These are phyloP conservation scores for Sinhomidia bicolor DNA, from an alignment of 2,888 invertebrate species.

Conservation along the genomic window DNA sequence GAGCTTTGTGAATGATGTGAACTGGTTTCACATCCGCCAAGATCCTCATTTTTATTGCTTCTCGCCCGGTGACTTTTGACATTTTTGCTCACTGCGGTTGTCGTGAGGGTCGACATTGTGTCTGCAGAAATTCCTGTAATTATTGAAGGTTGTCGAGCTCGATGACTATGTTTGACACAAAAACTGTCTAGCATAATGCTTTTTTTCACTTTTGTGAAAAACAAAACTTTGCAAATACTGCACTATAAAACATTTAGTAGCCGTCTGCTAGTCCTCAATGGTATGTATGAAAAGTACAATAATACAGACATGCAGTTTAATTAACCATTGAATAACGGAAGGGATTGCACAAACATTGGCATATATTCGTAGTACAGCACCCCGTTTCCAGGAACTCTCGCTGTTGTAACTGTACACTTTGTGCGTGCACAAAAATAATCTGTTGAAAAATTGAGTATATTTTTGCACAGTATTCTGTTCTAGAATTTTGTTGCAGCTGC, in stretches of 20 bases:
- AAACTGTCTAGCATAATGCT: conserved; percentile 44
- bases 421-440: no score
- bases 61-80: background rate
- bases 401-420: no score
- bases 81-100: background rate
- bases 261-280: no score
- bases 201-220: background rate
- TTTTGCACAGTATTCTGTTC: no score
- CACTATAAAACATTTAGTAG: background rate
- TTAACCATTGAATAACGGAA: no score
- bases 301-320: no score
- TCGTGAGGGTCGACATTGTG: conserved; percentile 41
- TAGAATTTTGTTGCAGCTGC: background rate
- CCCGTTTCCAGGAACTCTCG: no score
- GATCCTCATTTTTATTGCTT: conserved; percentile 18
- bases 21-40: background rate
- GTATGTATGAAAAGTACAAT: no score
- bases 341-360: no score
- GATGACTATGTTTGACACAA: conserved; percentile 22
- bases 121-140: conserved; percentile 47
- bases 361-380: no score
- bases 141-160: conserved; percentile 44
- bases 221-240: background rate
- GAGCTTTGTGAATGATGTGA: conserved; percentile 76
- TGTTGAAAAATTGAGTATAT: no score